Base-by-base conservation (phyloP, 2,113 vertebrate species). In the Ctenomys sociabilis region DNA sequence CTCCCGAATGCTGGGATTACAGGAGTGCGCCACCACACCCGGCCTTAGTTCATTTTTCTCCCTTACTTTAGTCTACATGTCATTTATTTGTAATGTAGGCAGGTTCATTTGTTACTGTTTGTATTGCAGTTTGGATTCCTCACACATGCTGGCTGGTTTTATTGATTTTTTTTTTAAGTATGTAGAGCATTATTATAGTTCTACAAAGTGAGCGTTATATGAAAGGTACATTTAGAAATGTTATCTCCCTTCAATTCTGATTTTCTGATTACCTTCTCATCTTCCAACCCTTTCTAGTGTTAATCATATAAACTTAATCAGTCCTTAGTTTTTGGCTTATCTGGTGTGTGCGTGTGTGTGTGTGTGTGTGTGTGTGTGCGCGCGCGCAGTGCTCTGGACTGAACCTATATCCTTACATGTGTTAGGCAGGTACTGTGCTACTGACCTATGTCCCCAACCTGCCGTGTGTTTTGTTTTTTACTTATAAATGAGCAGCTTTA, bases 41-140 rank as follows among this genome's bases (percentile, higher is more conserved):
- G n/a, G n/a, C n/a, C 21, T 49, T 77, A 90, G 8, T 83, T 90
- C 52, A 94, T 84, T 61, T 81, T 77, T 26, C 28, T 8, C n/a
- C n/a, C n/a, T n/a, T 11, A 4, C 32, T 70, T 70, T 32, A 85
- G 8, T 85, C 24, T 83, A 14, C 43, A 32, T 70, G 32, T 73
- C 80, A 82, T 82, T 93, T 85, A 64, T 54, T 85, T 85, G 54
- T 94, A 63, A 45, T 82, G 32, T 5, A 57, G 61, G 61, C 66
- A 84, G 54, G 64, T 88, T 91, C 75, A 54, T 93, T 88, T 95
- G 45, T 88, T 85, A 81, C 61, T 52, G 1, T 93, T 95, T 32
- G 3, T 90, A 26, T 93, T 75, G 19, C 17, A 35, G 86, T 90
- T 86, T 93, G 54, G 24, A 75, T 83, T 88, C 52, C 6, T 91